Evolutionary conservation across 2,113 vertebrate species (phyloP).

Genomic region (Pluvianellus socialis): DNA sequence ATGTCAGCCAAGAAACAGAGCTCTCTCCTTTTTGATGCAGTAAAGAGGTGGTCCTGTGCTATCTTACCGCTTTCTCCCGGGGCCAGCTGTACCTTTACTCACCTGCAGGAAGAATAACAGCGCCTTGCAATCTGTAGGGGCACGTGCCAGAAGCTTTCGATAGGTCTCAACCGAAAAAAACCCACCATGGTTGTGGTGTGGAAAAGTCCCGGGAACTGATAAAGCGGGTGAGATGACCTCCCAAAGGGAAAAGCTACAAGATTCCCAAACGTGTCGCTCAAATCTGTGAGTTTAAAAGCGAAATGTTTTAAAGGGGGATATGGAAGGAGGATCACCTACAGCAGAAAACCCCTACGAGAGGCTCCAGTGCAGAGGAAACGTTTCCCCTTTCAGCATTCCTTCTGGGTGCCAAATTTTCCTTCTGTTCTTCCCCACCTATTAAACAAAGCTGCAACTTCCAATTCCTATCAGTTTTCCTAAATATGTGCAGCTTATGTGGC

Average conservation of each 20-base stretch:
- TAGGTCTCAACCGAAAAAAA: neutral
- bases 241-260: neutral
- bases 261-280: neutral
- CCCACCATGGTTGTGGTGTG: neutral
- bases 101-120: neutral
- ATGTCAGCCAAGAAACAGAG: slow-evolving; percentile 61
- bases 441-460: slow-evolving; percentile 72
- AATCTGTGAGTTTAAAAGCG: neutral
- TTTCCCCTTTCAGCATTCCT: slow-evolving; percentile 65
- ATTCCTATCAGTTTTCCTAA: slow-evolving; percentile 68
- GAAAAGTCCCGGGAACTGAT: neutral
- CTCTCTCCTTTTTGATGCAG: slow-evolving; percentile 28
- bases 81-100: neutral
- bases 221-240: neutral
- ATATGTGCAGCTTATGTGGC: slow-evolving; percentile 68
- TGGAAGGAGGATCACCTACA: slow-evolving; percentile 33
- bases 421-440: slow-evolving; percentile 67
- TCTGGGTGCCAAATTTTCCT: slow-evolving; percentile 69
- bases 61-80: neutral
- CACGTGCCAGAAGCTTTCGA: neutral
- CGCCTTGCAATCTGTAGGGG: neutral
- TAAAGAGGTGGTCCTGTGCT: neutral
- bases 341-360: neutral
- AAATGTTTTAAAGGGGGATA: neutral
- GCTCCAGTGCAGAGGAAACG: slow-evolving; percentile 47